Conservation (phyloP, 1,140 invertebrate species). For the Drosophila triauraria region DNA sequence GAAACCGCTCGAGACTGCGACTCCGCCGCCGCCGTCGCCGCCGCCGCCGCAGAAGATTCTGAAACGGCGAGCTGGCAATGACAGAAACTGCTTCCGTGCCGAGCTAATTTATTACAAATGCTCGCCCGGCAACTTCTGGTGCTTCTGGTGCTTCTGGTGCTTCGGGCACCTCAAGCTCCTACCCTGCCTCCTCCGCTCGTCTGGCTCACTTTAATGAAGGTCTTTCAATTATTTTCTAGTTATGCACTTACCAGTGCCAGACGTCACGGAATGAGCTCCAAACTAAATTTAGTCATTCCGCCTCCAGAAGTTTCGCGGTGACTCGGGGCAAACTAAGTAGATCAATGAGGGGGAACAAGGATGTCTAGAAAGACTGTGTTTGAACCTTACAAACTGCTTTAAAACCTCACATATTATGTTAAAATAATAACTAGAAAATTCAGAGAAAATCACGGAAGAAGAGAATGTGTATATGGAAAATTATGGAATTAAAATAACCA, state of each 20-base stretch:
- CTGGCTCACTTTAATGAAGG: constrained; percentile 47
- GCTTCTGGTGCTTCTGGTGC: constrained; percentile 23
- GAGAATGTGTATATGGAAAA: background rate
- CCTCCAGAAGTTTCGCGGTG: constrained; percentile 1
- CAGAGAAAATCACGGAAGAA: too few species aligned
- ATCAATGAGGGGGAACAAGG: constrained; percentile 6
- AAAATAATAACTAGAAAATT: too few species aligned
- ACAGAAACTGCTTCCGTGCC: constrained; percentile 60
- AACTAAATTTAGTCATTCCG: constrained; percentile 43
- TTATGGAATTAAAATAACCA: background rate
- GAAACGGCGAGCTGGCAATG: constrained; percentile 48
- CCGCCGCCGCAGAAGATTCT: constrained; percentile 7
- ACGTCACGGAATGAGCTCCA: constrained; percentile 35
- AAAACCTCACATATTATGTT: too few species aligned
- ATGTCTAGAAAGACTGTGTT: too few species aligned
- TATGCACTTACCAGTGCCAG: constrained; percentile 43
- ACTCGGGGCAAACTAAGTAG: constrained; percentile 1
- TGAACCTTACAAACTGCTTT: background rate
- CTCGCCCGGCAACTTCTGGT: constrained; percentile 38
- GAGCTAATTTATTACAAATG: constrained; percentile 61
- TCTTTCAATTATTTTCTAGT: constrained; percentile 55
- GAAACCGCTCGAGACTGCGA: constrained; percentile 44
- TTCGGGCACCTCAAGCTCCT: background rate
- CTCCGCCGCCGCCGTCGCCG: background rate
- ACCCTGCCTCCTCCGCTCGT: background rate